A percentile compares a stretch with the other conserved stretches of the same genome.
Evolutionary conservation across 2,113 vertebrate species (phyloP).

Genomic region (Nothoprocta pentlandii): DNA sequence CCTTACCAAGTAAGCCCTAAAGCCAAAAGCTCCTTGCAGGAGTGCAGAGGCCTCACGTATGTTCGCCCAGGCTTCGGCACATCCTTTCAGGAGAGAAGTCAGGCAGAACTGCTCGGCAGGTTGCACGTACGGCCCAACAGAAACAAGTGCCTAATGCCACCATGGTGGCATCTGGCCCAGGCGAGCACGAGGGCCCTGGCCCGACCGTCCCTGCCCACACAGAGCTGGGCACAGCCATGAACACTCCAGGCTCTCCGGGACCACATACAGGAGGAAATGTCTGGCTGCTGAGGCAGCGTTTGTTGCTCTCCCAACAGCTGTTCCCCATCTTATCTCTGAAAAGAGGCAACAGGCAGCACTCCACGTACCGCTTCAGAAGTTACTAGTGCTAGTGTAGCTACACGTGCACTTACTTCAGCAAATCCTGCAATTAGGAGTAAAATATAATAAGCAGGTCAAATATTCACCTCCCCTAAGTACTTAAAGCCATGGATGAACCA

Average conservation of each 20-base stretch:
- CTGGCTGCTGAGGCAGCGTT: fast-evolving
- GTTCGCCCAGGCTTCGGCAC: fast-evolving
- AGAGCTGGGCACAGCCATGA: background rate
- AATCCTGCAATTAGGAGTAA: background rate
- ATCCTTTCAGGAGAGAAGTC: background rate
- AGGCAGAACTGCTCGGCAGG: background rate
- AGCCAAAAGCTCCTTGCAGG: background rate
- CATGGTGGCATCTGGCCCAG: fast-evolving
- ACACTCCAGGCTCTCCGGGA: background rate
- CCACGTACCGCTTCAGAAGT: fast-evolving
- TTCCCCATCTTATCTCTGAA: background rate
- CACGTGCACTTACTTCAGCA: background rate
- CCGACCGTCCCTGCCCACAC: fast-evolving
- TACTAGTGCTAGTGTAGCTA: background rate
- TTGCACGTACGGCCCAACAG: background rate
- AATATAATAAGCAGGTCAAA: background rate
- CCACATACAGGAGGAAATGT: background rate
- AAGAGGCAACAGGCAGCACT: background rate
- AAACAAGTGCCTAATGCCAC: background rate
- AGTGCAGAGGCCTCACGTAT: fast-evolving
- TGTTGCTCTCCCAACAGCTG: background rate
- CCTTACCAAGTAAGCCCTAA: background rate
- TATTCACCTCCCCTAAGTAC: background rate
- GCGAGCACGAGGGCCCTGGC: fast-evolving
- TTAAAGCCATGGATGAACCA: background rate